Conservation (phyloP, 2,888 invertebrate genomes). For the Notodonta dromedarius region DNA sequence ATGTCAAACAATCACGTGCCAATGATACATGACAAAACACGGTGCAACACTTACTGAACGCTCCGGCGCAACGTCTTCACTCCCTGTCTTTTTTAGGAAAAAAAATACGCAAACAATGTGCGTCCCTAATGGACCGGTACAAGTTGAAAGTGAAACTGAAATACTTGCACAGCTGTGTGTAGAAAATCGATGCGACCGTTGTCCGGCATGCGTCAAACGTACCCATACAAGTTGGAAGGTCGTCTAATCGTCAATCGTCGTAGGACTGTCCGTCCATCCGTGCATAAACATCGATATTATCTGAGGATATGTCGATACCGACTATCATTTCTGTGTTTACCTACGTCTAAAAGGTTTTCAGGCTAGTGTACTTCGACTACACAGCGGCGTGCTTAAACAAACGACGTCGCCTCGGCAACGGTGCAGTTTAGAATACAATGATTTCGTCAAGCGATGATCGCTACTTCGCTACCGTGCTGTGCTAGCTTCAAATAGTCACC, state of each 20-base stretch:
- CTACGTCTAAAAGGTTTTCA: conserved; percentile 36
- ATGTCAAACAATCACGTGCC: conserved; percentile 70
- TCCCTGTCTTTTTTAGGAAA: conserved; percentile 42
- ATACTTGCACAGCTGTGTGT: conserved; percentile 56
- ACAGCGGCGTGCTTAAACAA: conserved; percentile 57
- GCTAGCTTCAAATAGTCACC: conserved; percentile 67
- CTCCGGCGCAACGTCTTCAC: conserved; percentile 40
- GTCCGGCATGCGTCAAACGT: conserved; percentile 62
- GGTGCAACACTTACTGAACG: conserved; percentile 59
- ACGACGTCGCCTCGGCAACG: conserved; percentile 64
- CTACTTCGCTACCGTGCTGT: conserved; percentile 35
- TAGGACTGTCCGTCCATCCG: conserved; percentile 39
- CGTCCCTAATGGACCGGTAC: conserved; percentile 60
- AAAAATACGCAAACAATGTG: conserved; percentile 46
- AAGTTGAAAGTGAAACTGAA: conserved; percentile 71
- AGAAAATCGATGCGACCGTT: conserved; percentile 73
- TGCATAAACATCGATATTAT: conserved; percentile 28
- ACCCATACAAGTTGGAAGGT: conserved; percentile 65
- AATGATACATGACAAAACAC: conserved; percentile 58
- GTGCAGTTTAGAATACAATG: conserved; percentile 56
- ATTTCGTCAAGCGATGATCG: conserved; percentile 58
- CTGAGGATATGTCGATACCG: conserved; percentile 22
- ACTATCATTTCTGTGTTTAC: conserved; percentile 23
- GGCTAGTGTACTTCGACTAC: conserved; percentile 35
- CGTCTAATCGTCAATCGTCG: conserved; percentile 65